These are phyloP conservation scores for Argentina silus DNA, from an alignment of 2,797 vertebrate genomes.

Conservation along the genomic window DNA sequence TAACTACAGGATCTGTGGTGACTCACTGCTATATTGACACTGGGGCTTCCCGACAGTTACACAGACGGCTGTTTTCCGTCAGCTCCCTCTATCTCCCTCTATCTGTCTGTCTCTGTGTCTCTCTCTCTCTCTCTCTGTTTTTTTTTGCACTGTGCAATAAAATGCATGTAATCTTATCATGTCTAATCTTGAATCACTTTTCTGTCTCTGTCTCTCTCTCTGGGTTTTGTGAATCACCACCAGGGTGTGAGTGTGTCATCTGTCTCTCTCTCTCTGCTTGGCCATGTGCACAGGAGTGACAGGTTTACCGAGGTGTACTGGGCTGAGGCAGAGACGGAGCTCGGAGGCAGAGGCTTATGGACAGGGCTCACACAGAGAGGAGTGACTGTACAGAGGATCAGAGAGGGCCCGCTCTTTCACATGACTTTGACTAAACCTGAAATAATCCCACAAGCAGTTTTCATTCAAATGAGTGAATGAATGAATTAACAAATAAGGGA, in stretches of 20 bases:
- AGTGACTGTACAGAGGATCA: conserved; percentile 17
- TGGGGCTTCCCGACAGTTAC: conserved; percentile 33
- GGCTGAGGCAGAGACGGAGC: conserved; percentile 11
- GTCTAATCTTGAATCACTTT: neutral
- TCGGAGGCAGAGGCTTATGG: conserved; percentile 13
- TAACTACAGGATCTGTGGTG: neutral
- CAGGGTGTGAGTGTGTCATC: neutral
- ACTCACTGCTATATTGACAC: conserved; percentile 29
- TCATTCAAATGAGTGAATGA: no score
- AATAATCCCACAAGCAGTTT: no score
- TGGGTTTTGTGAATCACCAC: conserved; percentile 49
- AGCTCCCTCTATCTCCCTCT: neutral
- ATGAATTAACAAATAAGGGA: no score
- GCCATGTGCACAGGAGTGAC: conserved; percentile 17
- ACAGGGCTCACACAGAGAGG: neutral
- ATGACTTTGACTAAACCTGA: no score
- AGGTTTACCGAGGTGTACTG: conserved; percentile 22
- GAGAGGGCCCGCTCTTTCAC: no score
- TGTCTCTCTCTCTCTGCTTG: conserved; percentile 13
- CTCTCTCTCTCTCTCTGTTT: neutral
- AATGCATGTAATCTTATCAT: conserved; percentile 20
- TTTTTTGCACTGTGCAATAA: neutral
- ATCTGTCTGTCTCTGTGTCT: neutral
- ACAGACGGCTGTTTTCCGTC: neutral
- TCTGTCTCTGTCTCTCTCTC: conserved; percentile 17